A percentile compares a stretch with the other conserved stretches of the same genome.
Evolutionary conservation across 2,888 invertebrate species (phyloP).

Genomic region (Sisyra nigra): DNA sequence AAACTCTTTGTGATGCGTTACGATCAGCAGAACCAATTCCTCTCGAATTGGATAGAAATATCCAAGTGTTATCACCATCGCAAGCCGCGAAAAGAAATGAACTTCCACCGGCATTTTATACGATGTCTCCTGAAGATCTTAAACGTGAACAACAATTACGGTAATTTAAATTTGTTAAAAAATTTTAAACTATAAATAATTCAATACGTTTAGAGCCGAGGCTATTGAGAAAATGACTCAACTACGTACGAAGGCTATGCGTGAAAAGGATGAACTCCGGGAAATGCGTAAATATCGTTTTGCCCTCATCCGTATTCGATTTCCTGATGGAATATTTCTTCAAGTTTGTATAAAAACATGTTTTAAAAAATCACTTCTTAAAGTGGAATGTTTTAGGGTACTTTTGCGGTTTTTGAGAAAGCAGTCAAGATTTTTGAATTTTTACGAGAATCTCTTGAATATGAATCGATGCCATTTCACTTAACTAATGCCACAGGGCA

Average conservation of each 20-base stretch:
- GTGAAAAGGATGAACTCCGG: conserved; percentile 73
- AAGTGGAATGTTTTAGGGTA: conserved; percentile 41
- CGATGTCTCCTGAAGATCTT: conserved; percentile 64
- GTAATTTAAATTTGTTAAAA: conserved; percentile 23
- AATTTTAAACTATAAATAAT: neutral
- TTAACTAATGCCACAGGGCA: conserved; percentile 52
- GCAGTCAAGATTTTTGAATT: conserved; percentile 59
- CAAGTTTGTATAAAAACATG: conserved; percentile 37
- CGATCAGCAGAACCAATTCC: conserved; percentile 65
- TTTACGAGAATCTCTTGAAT: conserved; percentile 58
- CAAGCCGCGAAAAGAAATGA: conserved; percentile 51
- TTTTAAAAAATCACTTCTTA: neutral
- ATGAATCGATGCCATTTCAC: conserved; percentile 49
- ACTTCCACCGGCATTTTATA: conserved; percentile 74
- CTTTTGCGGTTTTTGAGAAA: conserved; percentile 73
- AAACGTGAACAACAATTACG: conserved; percentile 65
- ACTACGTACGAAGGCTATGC: conserved; percentile 86
- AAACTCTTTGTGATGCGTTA: conserved; percentile 57
- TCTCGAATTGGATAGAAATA: conserved; percentile 69
- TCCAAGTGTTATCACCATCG: conserved; percentile 67
- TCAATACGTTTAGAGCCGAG: conserved; percentile 38
- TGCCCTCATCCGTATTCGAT: conserved; percentile 68
- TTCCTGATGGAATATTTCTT: conserved; percentile 72
- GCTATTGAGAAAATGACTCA: conserved; percentile 66
- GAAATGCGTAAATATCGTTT: conserved; percentile 73